A percentile compares a stretch with the other conserved stretches of the same genome.
Evolutionary conservation across 1,140 invertebrate species (phyloP).

Genomic region (Steinernema feltiae): DNA sequence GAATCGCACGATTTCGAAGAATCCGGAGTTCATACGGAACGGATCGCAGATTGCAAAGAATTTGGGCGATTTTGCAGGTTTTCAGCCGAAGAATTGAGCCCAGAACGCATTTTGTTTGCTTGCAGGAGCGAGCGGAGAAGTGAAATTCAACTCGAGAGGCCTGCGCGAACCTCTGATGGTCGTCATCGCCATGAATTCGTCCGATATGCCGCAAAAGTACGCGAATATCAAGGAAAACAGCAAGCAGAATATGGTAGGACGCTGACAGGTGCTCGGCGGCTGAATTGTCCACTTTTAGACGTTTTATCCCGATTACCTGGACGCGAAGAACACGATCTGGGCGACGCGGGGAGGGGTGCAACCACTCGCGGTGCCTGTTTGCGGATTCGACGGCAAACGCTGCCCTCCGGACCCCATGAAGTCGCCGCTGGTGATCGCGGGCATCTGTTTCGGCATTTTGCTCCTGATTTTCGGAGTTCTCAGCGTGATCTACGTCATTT

Average conservation of each 20-base stretch:
- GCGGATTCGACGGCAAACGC: slow-evolving; percentile 41
- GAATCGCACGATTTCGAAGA: slow-evolving; percentile 8
- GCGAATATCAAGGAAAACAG: slow-evolving; percentile 22
- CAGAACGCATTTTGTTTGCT: background rate
- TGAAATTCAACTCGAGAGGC: slow-evolving; percentile 8
- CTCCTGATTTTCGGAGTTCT: slow-evolving; percentile 23
- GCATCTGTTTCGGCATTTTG: slow-evolving; percentile 30
- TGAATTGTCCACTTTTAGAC: slow-evolving; percentile 3
- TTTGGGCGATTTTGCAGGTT: background rate
- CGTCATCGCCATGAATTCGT: slow-evolving; percentile 19
- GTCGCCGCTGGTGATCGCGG: slow-evolving; percentile 28
- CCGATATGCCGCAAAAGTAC: background rate
- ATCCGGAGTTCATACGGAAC: background rate
- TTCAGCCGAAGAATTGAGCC: background rate
- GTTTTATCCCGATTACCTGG: slow-evolving; percentile 3
- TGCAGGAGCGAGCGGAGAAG: background rate
- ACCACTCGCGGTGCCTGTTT: slow-evolving; percentile 23
- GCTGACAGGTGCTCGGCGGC: background rate
- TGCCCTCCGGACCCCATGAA: slow-evolving; percentile 30
- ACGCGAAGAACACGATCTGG: slow-evolving; percentile 16
- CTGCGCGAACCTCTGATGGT: background rate
- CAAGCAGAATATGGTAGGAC: slow-evolving; percentile 20
- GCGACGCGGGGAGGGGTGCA: slow-evolving; percentile 18
- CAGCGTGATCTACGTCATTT: slow-evolving; percentile 24
- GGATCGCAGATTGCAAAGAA: slow-evolving; percentile 11